A percentile compares a stretch with the other conserved stretches of the same genome.
phyloP scores from a whole-genome alignment of 1,140 invertebrate genomes.

The Phthorimaea operculella region DNA sequence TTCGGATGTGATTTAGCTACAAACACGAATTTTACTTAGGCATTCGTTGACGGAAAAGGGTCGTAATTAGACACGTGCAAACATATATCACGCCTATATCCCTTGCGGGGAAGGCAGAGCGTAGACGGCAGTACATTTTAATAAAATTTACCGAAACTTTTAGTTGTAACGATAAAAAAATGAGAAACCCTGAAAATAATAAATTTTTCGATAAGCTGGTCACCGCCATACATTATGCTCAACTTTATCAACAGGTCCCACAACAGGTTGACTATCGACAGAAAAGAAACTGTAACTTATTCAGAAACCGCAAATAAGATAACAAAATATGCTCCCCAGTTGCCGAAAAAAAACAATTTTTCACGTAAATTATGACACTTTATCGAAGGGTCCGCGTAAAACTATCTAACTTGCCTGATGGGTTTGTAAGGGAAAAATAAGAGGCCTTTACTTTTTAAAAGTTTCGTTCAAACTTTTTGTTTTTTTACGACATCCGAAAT shows the following conservation, averaged over 20 bases:
- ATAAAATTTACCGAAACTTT: no score
- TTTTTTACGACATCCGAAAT: constrained; percentile 34
- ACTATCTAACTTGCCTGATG: constrained; percentile 43
- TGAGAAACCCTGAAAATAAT: no score
- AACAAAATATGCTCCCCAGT: constrained; percentile 36
- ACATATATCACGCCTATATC: no score
- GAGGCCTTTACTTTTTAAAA: constrained; percentile 40
- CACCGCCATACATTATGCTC: not conserved
- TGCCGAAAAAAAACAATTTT: constrained; percentile 42
- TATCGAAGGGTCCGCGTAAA: constrained; percentile 51
- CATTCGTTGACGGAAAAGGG: no score
- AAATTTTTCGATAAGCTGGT: no score
- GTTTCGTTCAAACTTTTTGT: constrained; percentile 32
- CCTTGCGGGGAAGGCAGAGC: no score
- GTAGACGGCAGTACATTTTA: no score
- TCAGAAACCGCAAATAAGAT: constrained; percentile 37
- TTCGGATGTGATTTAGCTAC: no score
- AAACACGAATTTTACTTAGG: no score
- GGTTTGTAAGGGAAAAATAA: constrained; percentile 44
- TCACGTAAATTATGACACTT: constrained; percentile 53
- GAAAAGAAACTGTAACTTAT: constrained; percentile 27
- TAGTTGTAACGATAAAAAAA: no score
- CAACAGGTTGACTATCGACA: constrained; percentile 9
- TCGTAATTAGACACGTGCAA: no score
- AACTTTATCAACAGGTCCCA: constrained; percentile 16